Conservation (phyloP, 2,113 vertebrate genomes). For the Tyrannus savana region DNA sequence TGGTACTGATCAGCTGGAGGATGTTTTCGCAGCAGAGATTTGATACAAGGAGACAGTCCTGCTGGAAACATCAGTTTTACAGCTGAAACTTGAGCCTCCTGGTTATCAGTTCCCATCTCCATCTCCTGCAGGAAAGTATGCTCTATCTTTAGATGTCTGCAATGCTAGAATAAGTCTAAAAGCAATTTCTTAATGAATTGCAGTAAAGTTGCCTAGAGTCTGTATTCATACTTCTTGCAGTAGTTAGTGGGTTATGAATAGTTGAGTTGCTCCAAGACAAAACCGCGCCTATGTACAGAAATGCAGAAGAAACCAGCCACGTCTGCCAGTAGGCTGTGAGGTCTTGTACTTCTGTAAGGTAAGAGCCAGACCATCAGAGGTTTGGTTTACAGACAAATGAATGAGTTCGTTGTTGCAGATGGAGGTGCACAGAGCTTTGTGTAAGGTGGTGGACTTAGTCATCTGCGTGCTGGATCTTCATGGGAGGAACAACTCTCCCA, state of each 20-base stretch:
- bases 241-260: not conserved
- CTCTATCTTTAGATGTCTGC: not conserved
- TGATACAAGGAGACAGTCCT: conserved; percentile 23
- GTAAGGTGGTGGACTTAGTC: not conserved
- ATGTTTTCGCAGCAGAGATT: not conserved
- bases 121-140: not conserved
- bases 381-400: not conserved
- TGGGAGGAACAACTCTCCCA: not conserved
- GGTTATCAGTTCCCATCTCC: not conserved
- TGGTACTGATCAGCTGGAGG: not conserved
- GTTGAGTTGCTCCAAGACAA: not conserved
- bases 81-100: conserved; percentile 1
- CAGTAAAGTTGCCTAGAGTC: not conserved
- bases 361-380: not conserved
- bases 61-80: conserved; percentile 16
- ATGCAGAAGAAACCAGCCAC: not conserved
- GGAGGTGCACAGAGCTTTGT: not conserved
- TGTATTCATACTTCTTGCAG: not conserved
- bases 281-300: not conserved
- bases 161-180: not conserved
- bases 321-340: not conserved
- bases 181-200: not conserved
- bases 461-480: not conserved
- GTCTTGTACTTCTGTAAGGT: not conserved
- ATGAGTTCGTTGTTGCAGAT: not conserved